phyloP scores from a whole-genome alignment of 2,888 invertebrate genomes.

The Aphidoletes aphidimyza region DNA sequence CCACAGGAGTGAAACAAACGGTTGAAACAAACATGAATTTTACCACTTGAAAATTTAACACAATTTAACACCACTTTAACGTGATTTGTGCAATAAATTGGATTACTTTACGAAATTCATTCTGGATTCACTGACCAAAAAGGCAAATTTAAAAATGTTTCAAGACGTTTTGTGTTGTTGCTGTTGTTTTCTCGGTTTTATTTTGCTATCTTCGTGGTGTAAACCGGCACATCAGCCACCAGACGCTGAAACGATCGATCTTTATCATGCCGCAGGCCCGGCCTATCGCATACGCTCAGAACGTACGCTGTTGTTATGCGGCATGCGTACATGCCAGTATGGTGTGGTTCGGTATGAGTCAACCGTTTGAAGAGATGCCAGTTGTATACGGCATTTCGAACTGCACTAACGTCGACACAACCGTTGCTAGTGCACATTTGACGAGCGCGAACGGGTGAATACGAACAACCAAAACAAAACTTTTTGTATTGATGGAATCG shows the following conservation, averaged over 20 bases:
- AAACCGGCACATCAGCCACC: neutral
- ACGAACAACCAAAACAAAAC: conserved; percentile 16
- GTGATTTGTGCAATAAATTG: neutral
- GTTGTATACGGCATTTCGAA: conserved; percentile 52
- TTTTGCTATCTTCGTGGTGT: neutral
- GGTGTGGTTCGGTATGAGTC: neutral
- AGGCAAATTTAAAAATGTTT: no score
- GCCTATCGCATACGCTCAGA: neutral
- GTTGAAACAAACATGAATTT: neutral
- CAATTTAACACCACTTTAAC: neutral
- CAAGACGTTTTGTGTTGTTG: neutral
- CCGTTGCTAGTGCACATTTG: neutral
- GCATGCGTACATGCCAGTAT: neutral
- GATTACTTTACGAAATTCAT: neutral
- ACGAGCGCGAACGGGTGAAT: neutral
- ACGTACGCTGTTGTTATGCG: neutral
- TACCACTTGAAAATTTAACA: neutral
- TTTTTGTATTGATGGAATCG: neutral
- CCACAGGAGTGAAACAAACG: neutral
- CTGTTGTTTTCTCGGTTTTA: no score
- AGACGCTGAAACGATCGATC: conserved; percentile 17
- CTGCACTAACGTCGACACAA: conserved; percentile 24
- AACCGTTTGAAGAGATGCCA: neutral
- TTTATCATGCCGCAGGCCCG: neutral
- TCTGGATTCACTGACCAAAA: neutral